Conservation (phyloP, 2,113 vertebrate species). For the Lethenteron reissneri region DNA sequence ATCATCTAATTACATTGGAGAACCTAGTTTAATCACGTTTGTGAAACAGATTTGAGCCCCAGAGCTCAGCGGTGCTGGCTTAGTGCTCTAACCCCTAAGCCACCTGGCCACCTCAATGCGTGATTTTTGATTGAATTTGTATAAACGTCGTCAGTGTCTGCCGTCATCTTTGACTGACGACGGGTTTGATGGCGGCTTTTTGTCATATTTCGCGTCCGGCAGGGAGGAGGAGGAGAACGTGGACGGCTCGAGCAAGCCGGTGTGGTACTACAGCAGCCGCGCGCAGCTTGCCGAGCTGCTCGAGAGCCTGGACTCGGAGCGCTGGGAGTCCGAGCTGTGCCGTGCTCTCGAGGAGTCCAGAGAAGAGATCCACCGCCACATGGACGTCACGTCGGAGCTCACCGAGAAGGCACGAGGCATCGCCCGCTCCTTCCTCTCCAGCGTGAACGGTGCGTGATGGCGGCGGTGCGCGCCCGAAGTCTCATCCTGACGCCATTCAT, state of each 20-base stretch:
- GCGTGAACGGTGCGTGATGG: neutral
- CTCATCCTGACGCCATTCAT: too few relatives aligned
- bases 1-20: too few relatives aligned
- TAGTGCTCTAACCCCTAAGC: too few relatives aligned
- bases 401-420: neutral
- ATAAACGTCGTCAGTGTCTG: too few relatives aligned
- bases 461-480: too few relatives aligned
- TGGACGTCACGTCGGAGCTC: conserved; percentile 4
- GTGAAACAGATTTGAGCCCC: too few relatives aligned
- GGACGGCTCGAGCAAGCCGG: neutral
- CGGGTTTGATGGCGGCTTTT: neutral
- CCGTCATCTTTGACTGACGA: too few relatives aligned
- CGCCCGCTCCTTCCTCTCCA: neutral
- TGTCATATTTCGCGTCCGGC: neutral
- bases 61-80: too few relatives aligned
- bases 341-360: neutral
- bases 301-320: neutral
- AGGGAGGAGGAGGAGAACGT: neutral
- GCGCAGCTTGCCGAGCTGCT: conserved; percentile 5
- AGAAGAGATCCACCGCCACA: conserved; percentile 2
- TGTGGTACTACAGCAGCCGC: conserved; percentile 5
- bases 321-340: neutral
- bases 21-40: too few relatives aligned
- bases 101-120: too few relatives aligned
- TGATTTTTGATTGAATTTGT: too few relatives aligned